Base-by-base conservation (phyloP, 2,797 vertebrate species). In the Chromobotia macracanthus region DNA sequence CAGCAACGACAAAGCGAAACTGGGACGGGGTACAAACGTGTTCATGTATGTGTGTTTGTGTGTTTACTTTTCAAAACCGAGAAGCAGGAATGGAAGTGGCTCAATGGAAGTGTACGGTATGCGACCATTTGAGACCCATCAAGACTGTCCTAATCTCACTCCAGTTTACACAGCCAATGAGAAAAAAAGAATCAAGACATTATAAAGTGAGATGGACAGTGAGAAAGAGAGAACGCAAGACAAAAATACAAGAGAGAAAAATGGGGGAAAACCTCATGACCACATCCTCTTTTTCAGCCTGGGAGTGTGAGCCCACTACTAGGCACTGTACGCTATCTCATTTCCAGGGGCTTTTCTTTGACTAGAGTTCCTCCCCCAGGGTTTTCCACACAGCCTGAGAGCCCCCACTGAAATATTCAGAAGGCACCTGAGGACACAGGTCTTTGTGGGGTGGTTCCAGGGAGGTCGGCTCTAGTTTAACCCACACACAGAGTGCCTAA, bases 401-500 rank as follows among this genome's bases (percentile, higher is more conserved):
- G 73, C 55, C 73, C 75, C 82, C 75, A 74, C 79, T 84, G 60
- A 84, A 81, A 84, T 84, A 81, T 84, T 84, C 67, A 84, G 65
- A 65, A 78, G 79, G 71, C 82, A 81, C 82, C 82, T 81, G 82
- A 81, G 82, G 82, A 84, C 82, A 81, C 79, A 71, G 82, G 79
- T 74, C 80, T 75, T 46, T 80, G 56, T 74, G 66, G 72, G 72
- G 60, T 18, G 8, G 67, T 46, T 64, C 58, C 67, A 81, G 82
- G 79, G 38, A 65, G 73, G 82, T 72, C 76, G 69, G 69, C 77
- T 79, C 82, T 60, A 76, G 82, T 88, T 87, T 86, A 87, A 89
- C 83, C 89, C 87, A 91, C 88, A 90, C 90, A 88, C 61, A 41
- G 85, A 77, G 75, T 82, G 67, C 83, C 82, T 89, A 81, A 89